These are phyloP conservation scores for Calameuta filiformis DNA, from an alignment of 2,888 invertebrate genomes.

Conservation along the genomic window DNA sequence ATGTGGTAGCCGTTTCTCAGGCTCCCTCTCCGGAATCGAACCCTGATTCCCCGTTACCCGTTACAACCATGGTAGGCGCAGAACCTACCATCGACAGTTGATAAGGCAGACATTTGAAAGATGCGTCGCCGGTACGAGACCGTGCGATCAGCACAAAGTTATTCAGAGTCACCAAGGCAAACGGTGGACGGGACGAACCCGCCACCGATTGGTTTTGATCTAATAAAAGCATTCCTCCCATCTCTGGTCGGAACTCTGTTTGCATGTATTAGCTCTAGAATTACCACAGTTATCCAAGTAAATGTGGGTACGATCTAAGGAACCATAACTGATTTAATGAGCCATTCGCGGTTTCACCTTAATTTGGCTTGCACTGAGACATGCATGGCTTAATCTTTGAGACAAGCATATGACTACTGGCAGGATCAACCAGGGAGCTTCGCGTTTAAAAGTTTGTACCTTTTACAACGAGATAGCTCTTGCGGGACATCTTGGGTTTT, in stretches of 20 bases:
- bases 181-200: too few species aligned
- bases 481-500: too few species aligned
- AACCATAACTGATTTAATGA: slow-evolving; percentile 73
- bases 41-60: slow-evolving; percentile 81
- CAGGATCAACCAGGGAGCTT: slow-evolving; percentile 67
- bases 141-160: too few species aligned
- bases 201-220: too few species aligned
- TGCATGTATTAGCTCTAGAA: slow-evolving; percentile 77
- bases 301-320: slow-evolving; percentile 67
- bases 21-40: slow-evolving; percentile 80
- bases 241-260: slow-evolving; percentile 67
- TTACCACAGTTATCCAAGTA: slow-evolving; percentile 74
- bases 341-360: slow-evolving; percentile 72
- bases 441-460: too few species aligned
- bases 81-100: slow-evolving; percentile 75
- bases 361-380: slow-evolving; percentile 72
- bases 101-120: slow-evolving; percentile 77
- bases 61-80: slow-evolving; percentile 70
- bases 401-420: slow-evolving; percentile 74
- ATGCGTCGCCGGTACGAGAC: slow-evolving; percentile 69
- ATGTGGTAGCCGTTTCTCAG: slow-evolving; percentile 78
- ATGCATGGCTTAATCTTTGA: slow-evolving; percentile 78
- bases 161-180: too few species aligned
- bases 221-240: slow-evolving; percentile 48
- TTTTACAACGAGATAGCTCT: slow-evolving; percentile 19